Evolutionary conservation across 23 tunicate genomes (phyloP).

Genomic region (Styela clava): DNA sequence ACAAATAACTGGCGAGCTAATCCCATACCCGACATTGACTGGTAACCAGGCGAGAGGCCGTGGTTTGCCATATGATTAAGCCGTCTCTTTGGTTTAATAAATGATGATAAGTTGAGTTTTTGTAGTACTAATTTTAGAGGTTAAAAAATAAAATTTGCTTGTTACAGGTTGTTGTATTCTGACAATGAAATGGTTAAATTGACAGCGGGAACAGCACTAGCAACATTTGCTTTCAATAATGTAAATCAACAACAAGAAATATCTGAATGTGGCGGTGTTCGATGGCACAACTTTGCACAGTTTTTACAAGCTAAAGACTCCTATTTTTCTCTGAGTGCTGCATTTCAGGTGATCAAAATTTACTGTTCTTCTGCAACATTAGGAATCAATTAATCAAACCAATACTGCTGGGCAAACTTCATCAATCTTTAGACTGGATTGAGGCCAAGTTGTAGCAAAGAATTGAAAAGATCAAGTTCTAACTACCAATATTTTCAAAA

Average conservation of each 20-base stretch:
- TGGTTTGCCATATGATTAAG: no score
- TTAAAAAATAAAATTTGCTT: no score
- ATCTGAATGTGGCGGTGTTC: constrained; percentile 75
- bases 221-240: constrained; percentile 72
- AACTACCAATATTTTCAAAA: not conserved
- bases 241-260: constrained; percentile 69
- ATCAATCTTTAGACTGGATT: no score
- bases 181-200: constrained; percentile 44
- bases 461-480: no score
- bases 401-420: no score
- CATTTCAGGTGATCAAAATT: constrained; percentile 56
- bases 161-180: constrained; percentile 72
- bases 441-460: no score
- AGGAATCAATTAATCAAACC: not conserved
- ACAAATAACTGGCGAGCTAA: no score
- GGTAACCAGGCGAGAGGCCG: no score
- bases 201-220: constrained; percentile 76
- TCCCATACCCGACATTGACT: no score
- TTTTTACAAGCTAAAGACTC: constrained; percentile 48
- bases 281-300: constrained; percentile 78
- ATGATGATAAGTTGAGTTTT: no score
- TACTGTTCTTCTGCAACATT: not conserved
- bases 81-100: no score
- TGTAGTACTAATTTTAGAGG: no score
- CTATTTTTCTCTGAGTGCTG: constrained; percentile 41